Evolutionary conservation across 2,797 vertebrate genomes (phyloP), one percentile per base, ranked within the genome.

Genomic region (Acipenser ruthenus): DNA sequence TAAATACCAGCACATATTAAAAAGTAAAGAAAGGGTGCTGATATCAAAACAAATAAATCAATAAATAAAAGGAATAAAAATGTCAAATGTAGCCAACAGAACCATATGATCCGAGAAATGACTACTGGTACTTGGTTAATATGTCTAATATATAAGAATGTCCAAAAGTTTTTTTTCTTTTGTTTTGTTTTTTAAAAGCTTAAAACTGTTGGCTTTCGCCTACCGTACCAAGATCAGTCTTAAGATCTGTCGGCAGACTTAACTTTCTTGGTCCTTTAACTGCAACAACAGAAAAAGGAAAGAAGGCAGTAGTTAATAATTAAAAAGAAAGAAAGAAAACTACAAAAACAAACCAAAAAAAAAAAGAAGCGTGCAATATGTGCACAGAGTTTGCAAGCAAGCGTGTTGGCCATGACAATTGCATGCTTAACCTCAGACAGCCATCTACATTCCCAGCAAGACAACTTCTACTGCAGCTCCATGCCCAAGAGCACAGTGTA

Each of bases 191-290:
- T 37, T 37, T 37, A 37, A 78, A 47, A 77, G 72, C 75, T 86
- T 82, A 87, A 91, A 93, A 90, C 87, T 93, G 88, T 85, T 88
- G 92, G 93, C 93, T 94, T 94, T 93, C 73, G 93, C 94, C 93
- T 97, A 97, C 95, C 92, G 91, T 97, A 97, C 95, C 93, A 93
- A 98, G 95, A 95, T 96, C 92, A 94, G 93, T 91, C 92, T 98
- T 97, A 96, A 97, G 94, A 96, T 96, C 94, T 94, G 94, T 98
- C 87, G 95, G 95, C 94, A 98, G 93, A 95, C 95, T 98, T 96
- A 98, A 95, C 91, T 98, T 97, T 97, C 95, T 96, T 91, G 95
- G 95, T 90, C 94, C 94, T 93, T 96, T 98, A 86, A 98, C 94
- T 96, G 95, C 93, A 97, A 98, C 90, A 93, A 96, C 93, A 94